Conservation (phyloP, 2,797 vertebrate species). For the Florisuga fusca region DNA sequence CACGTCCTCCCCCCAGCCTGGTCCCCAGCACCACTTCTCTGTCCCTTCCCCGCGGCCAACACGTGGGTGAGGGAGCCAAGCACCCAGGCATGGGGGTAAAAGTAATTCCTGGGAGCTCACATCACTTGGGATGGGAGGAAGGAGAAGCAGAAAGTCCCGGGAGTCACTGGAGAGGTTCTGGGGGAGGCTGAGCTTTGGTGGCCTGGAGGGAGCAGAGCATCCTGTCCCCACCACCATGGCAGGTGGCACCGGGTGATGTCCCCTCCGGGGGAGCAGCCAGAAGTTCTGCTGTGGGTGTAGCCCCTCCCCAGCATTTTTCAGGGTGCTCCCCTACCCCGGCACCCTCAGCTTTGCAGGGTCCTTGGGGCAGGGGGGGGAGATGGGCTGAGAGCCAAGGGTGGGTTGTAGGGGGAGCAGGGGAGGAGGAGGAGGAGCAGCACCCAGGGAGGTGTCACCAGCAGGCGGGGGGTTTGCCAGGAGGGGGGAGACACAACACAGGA, state of each 20-base stretch:
- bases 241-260: rapidly evolving
- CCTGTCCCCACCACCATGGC: neutral
- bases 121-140: too few relatives aligned
- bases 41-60: neutral
- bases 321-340: rapidly evolving
- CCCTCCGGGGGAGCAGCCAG: rapidly evolving
- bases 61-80: neutral
- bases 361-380: neutral
- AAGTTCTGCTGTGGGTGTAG: rapidly evolving
- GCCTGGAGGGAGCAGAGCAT: neutral
- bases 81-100: neutral
- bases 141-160: too few relatives aligned
- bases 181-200: neutral
- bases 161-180: too few relatives aligned
- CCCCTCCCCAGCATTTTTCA: rapidly evolving
- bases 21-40: neutral
- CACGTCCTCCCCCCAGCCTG: neutral
- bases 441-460: neutral
- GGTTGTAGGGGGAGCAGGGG: rapidly evolving
- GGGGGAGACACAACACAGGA: too few relatives aligned
- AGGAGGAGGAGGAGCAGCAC: neutral
- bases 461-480: neutral
- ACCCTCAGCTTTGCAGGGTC: rapidly evolving
- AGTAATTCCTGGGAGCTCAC: too few relatives aligned
- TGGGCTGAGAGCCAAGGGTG: neutral